Evolutionary conservation across 2,797 vertebrate genomes (phyloP), one percentile per base, ranked within the genome.

Genomic region (Pogoniulus pusillus): DNA sequence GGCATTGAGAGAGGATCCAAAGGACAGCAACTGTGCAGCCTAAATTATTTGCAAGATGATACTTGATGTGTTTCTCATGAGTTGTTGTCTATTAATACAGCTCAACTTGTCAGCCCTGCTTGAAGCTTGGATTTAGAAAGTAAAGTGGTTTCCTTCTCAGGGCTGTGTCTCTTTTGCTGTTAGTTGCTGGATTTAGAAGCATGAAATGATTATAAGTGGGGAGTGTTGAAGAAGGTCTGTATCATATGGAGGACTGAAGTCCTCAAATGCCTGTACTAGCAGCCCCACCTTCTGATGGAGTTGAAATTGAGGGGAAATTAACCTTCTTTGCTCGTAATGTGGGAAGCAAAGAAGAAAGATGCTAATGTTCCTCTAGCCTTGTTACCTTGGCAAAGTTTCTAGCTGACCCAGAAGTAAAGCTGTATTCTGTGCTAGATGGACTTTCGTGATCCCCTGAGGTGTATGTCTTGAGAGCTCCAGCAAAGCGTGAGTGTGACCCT

Each of bases 21-120:
- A 41, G 47, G 41, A 14, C 22, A 41, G 53, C 66, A 24, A 29
- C 41, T 23, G 11, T 16, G 16, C 39, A 54, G 32, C 58, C 45
- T 34, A 2, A 58, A 22, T 34, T 15, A 20, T 7, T 62, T 37
- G 11, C 54, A 64, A 43, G n/a, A 7, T 45, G 63, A 4, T 55
- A 5, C 69, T 85, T 55, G 34, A 10, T n/a, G 23, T 58, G 35
- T 45, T 71, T 59, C 29, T 72, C 3, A 9, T 30, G 34, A 78
- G 17, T 58, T 0, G 0, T 43, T 30, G 9, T n/a, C 16, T 68
- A 9, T 37, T 51, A 18, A 22, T 9, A 30, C 32, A 65, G 12
- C 39, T 75, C 29, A 10, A 1, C 76, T 41, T 59, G 49, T 49
- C 68, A 88, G 26, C 17, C 54, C 35, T n/a, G n/a, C 39, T 26